Base-by-base conservation (phyloP, 2,888 invertebrate genomes). In the Hirtodrosophila trivittata region DNA sequence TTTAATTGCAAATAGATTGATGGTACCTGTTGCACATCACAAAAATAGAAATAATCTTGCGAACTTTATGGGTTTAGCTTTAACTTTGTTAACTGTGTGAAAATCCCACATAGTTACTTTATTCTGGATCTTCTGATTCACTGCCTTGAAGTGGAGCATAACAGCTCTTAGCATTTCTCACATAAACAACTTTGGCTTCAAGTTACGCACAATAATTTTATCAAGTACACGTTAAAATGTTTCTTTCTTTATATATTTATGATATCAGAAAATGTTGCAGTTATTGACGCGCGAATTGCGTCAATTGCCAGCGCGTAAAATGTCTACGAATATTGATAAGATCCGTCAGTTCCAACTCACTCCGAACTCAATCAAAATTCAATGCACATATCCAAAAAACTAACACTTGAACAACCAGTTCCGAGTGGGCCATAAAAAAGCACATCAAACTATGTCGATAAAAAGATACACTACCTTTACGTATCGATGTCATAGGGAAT, bases 191-290 rank as follows among this genome's bases (percentile, higher is more conserved):
- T 25, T 26, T 30, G 7, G 9, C 13, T 8, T 16, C 32, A 25
- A 32, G 12, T 32, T 25, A 18, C 45, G 9, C 37, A 41, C 60
- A 56, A 58, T 56, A 46, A 42, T 39, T 54, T 73, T 73, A 66
- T 70, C 52, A 28, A 41, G 56, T 55, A 63, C 58, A 59, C 51
- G 74, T 66, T 59, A 73, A 70, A 62, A 55, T 43, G 30, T 38
- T 33, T 49, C 1, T 41, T 14, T 5, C 21, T 21, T 21, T 21
- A 21, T 21, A 35, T 5, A 21, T 21, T 21, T 21, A 21, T 21
- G 39, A 37, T 52, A 33, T 57, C 13, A 14, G 28, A 14, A 30
- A 52, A 60, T 35, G 12, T 37, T 41, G 33, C 37, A 52, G n/a
- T 9, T 8, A 28, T 37, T 46, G 35, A 69, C 26, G 16, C 45